These are phyloP conservation scores for Drosophila algonquin DNA, from an alignment of 2,888 invertebrate genomes.

Conservation along the genomic window DNA sequence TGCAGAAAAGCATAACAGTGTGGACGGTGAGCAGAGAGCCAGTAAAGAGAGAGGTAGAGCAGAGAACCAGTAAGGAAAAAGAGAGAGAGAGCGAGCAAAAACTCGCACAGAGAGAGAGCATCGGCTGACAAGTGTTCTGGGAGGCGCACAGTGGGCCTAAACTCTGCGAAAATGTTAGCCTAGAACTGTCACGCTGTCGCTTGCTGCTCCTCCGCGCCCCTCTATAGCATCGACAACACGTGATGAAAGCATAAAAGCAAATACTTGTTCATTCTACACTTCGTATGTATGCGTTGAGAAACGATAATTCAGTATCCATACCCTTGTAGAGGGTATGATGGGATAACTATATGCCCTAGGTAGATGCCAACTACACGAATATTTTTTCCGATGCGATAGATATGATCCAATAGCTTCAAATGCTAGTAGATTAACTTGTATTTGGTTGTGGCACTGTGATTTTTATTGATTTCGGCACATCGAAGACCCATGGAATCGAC, in stretches of 20 bases:
- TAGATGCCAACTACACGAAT: not conserved
- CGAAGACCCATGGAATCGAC: too few species aligned
- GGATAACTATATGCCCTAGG: slow-evolving; percentile 1
- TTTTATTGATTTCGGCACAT: too few species aligned
- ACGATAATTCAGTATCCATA: not conserved
- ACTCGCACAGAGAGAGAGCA: slow-evolving; percentile 24
- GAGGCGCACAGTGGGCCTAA: slow-evolving; percentile 55
- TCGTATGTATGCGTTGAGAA: not conserved
- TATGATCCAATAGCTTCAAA: too few species aligned
- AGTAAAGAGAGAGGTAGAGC: slow-evolving; percentile 20
- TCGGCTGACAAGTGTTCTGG: not conserved
- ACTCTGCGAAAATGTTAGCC: slow-evolving; percentile 24
- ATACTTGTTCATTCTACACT: slow-evolving; percentile 5
- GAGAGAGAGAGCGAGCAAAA: slow-evolving; percentile 20
- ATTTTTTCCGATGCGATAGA: not conserved
- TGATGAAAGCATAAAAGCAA: slow-evolving; percentile 46
- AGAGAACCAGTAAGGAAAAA: slow-evolving; percentile 19
- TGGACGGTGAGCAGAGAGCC: slow-evolving; percentile 2
- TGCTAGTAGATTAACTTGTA: too few species aligned
- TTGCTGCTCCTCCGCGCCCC: not conserved
- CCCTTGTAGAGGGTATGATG: not conserved
- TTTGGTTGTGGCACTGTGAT: too few species aligned
- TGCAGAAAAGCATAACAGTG: slow-evolving; percentile 67
- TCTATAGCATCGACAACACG: slow-evolving; percentile 51
- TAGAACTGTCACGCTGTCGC: slow-evolving; percentile 27